phyloP scores from a whole-genome alignment of 2,797 vertebrate genomes.

The Lutjanus campechanus region DNA sequence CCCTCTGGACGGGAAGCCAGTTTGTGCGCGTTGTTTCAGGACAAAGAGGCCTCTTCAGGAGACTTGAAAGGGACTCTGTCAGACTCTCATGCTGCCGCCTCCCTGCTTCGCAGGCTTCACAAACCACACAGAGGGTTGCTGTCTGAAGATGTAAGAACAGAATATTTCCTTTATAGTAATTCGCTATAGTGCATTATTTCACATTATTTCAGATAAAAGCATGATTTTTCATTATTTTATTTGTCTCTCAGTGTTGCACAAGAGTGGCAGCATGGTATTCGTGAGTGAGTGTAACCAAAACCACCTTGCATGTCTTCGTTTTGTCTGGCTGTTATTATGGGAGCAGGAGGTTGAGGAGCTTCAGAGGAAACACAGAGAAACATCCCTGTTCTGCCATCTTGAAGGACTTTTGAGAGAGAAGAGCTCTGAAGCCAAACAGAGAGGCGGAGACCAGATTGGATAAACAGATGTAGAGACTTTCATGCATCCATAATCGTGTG shows the following conservation, averaged over 20 bases:
- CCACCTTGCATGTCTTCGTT: neutral
- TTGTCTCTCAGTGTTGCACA: neutral
- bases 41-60: constrained; percentile 37
- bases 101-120: constrained; percentile 75
- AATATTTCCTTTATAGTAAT: neutral
- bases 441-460: constrained; percentile 15
- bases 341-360: constrained; percentile 70
- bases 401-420: constrained; percentile 79
- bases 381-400: constrained; percentile 62
- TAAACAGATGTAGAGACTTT: constrained; percentile 16
- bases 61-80: constrained; percentile 34
- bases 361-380: constrained; percentile 74
- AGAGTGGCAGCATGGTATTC: neutral
- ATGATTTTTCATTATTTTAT: neutral
- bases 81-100: constrained; percentile 50
- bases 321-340: constrained; percentile 30
- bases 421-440: constrained; percentile 44
- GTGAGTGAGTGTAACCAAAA: constrained; percentile 4
- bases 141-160: constrained; percentile 81
- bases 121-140: constrained; percentile 55
- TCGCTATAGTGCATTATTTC: neutral
- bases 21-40: constrained; percentile 22
- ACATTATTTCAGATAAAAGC: neutral
- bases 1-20: constrained; percentile 34
- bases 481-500: neutral